A percentile compares a stretch with the other conserved stretches of the same genome.
These are phyloP conservation scores for Poeciliopsis prolifica DNA, from an alignment of 2,113 vertebrate genomes.

Conservation along the genomic window DNA sequence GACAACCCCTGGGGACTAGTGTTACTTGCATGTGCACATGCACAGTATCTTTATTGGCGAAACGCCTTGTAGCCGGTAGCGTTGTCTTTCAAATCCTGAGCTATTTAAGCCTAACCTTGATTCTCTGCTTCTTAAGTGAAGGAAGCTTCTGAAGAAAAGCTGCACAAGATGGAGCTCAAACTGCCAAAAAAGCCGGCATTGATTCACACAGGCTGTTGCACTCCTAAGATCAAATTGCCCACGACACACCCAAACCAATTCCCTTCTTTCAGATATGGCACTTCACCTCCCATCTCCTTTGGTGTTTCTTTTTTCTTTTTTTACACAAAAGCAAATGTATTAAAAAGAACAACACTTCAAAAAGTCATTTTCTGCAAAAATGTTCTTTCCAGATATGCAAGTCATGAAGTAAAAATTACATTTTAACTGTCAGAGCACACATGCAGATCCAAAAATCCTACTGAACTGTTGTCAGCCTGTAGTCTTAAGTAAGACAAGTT, in stretches of 20 bases:
- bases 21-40: conserved; percentile 7
- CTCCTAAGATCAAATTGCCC: conserved; percentile 42
- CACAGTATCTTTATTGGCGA: conserved; percentile 30
- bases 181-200: conserved; percentile 34
- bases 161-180: conserved; percentile 11
- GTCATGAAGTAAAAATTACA: conserved; percentile 28
- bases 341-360: not conserved
- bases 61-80: conserved; percentile 15
- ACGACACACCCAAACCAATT: conserved; percentile 40
- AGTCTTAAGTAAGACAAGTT: conserved; percentile 58
- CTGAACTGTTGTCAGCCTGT: conserved; percentile 50
- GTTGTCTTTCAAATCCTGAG: conserved; percentile 22
- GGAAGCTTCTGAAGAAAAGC: conserved; percentile 13
- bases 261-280: conserved; percentile 39
- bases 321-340: conserved; percentile 18
- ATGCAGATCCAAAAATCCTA: conserved; percentile 8
- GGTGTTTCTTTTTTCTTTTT: not conserved
- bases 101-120: conserved; percentile 38
- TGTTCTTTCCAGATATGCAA: conserved; percentile 21
- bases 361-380: conserved; percentile 25
- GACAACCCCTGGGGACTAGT: not conserved
- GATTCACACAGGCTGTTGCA: conserved; percentile 37
- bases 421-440: conserved; percentile 30
- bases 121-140: conserved; percentile 23
- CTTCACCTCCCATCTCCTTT: conserved; percentile 27